phyloP scores from a whole-genome alignment of 2,888 invertebrate genomes.

The Scaptomyza caliginosa region DNA sequence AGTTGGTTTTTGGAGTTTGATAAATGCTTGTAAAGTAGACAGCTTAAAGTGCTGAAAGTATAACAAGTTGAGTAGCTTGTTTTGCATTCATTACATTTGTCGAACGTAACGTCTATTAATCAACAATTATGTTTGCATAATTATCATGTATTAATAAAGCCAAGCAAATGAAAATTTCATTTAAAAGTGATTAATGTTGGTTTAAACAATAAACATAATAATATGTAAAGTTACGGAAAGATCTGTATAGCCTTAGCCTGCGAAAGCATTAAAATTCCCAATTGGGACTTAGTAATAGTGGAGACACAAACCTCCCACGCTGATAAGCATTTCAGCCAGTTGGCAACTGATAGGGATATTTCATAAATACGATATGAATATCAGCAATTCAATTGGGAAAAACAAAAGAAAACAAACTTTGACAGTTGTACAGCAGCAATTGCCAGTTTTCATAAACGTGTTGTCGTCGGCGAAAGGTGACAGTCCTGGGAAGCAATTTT shows the following conservation, averaged over 20 bases:
- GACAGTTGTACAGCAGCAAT: conserved; percentile 20
- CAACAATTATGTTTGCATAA: conserved; percentile 1
- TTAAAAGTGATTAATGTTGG: background rate
- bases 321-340: conserved; percentile 37
- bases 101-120: conserved; percentile 20
- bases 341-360: conserved; percentile 38
- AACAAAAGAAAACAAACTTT: background rate
- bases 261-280: no score
- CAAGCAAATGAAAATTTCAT: no score
- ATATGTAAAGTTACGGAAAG: no score
- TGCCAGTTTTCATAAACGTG: conserved; percentile 37
- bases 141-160: background rate
- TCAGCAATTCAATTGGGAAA: conserved; percentile 47
- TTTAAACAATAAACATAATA: background rate
- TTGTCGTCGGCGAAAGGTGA: conserved; percentile 68
- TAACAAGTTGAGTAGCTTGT: conserved; percentile 11
- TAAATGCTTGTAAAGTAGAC: conserved; percentile 24
- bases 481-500: conserved; percentile 79
- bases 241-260: no score
- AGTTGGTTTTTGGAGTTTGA: conserved; percentile 11
- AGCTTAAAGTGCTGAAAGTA: conserved; percentile 24
- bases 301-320: conserved; percentile 20
- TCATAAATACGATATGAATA: conserved; percentile 37
- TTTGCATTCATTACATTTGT: background rate
- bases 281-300: conserved; percentile 13